Evolutionary conservation across 2,797 vertebrate species (phyloP).

Genomic region (Garrulus glandarius): DNA sequence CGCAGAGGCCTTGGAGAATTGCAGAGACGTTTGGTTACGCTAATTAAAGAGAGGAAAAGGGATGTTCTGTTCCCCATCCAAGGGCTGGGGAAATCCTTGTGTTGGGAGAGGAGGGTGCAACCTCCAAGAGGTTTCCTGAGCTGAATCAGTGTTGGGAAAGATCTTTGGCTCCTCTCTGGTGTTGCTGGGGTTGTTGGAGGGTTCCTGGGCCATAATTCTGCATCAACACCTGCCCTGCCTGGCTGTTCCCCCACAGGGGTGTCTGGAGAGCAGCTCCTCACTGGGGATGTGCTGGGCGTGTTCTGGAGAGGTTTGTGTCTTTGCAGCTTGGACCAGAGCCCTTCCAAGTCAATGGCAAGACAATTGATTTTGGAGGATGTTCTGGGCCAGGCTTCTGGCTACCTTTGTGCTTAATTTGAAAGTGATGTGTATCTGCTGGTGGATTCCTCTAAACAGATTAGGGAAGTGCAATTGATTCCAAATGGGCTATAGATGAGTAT

Average conservation of each 20-base stretch:
- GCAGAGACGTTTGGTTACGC: fast-evolving
- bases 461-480: conserved; percentile 21
- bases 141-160: background rate
- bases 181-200: fast-evolving
- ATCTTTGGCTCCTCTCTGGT: background rate
- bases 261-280: fast-evolving
- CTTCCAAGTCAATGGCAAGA: background rate
- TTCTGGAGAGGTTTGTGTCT: background rate
- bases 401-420: background rate
- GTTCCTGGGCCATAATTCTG: background rate
- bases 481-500: background rate
- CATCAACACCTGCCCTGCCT: background rate
- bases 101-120: background rate
- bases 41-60: background rate
- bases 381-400: conserved; percentile 17
- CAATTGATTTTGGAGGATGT: conserved; percentile 6
- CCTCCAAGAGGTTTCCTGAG: background rate
- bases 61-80: background rate
- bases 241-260: background rate
- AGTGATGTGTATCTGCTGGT: background rate
- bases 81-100: background rate
- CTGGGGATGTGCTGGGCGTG: background rate
- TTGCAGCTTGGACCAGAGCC: background rate
- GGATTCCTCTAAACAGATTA: conserved; percentile 20
- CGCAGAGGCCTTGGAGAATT: background rate